Evolutionary conservation across 2,888 invertebrate species (phyloP).

Genomic region (Lasioglossum pauxillum): DNA sequence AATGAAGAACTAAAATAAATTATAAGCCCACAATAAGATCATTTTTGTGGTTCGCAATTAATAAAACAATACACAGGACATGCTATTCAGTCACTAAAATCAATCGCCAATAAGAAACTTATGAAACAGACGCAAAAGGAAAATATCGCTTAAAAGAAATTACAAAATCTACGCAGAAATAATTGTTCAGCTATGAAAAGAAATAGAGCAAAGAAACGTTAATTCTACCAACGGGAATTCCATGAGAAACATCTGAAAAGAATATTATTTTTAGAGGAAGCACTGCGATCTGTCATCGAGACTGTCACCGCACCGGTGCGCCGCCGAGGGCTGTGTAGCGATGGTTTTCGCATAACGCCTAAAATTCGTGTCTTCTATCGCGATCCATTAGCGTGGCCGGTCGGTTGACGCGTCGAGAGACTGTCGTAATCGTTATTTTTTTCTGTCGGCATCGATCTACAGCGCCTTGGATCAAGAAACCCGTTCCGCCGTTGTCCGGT

Average conservation of each 20-base stretch:
- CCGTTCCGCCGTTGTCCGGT: constrained; percentile 49
- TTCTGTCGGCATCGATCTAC: constrained; percentile 43
- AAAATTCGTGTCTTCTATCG: constrained; percentile 35
- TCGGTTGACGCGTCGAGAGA: neutral
- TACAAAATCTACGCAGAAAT: too few relatives aligned
- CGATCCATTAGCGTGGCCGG: constrained; percentile 38
- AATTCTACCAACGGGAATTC: neutral
- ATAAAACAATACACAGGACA: neutral
- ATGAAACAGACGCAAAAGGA: neutral
- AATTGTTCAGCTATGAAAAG: neutral
- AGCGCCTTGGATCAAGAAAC: constrained; percentile 53
- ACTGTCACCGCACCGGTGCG: neutral
- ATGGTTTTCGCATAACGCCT: neutral
- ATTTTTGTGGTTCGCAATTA: neutral
- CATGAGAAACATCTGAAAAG: neutral
- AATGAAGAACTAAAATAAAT: neutral
- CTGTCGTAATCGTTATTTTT: neutral
- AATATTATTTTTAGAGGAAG: neutral
- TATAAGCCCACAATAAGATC: neutral
- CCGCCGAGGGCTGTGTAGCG: neutral
- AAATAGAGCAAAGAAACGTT: neutral
- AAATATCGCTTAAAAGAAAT: neutral
- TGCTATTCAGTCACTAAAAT: neutral
- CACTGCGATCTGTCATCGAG: neutral
- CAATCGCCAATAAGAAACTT: too few relatives aligned